Conservation (phyloP, 2,797 vertebrate genomes). For the Poecilia wingei region DNA sequence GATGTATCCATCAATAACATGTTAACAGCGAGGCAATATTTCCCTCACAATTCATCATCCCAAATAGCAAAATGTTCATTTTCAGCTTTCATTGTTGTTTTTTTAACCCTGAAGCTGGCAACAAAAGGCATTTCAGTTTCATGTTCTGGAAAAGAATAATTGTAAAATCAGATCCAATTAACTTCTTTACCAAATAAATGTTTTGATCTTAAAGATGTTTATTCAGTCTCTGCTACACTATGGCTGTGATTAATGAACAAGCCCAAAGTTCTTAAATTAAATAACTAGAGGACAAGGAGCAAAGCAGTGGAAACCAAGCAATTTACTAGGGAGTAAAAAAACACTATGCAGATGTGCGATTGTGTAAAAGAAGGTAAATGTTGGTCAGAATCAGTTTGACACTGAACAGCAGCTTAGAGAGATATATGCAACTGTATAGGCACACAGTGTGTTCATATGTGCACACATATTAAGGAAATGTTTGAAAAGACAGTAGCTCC, state of each 20-base stretch:
- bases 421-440: background rate
- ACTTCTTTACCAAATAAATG: slow-evolving; percentile 1
- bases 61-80: slow-evolving; percentile 18
- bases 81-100: background rate
- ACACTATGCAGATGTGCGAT: background rate
- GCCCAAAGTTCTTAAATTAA: background rate
- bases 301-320: background rate
- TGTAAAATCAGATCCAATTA: background rate
- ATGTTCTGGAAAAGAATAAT: slow-evolving; percentile 6
- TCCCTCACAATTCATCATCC: slow-evolving; percentile 17
- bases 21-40: slow-evolving; percentile 24
- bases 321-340: background rate
- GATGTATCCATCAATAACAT: slow-evolving; percentile 37
- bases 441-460: background rate
- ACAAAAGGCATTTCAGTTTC: background rate
- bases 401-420: background rate
- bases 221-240: background rate
- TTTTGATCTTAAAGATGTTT: background rate
- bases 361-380: slow-evolving; percentile 5
- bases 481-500: background rate
- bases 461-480: background rate
- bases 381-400: slow-evolving; percentile 31
- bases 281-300: background rate
- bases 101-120: background rate
- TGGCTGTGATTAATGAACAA: background rate